Evolutionary conservation across 2,113 vertebrate genomes (phyloP).

Genomic region (Gymnobelideus leadbeateri): DNA sequence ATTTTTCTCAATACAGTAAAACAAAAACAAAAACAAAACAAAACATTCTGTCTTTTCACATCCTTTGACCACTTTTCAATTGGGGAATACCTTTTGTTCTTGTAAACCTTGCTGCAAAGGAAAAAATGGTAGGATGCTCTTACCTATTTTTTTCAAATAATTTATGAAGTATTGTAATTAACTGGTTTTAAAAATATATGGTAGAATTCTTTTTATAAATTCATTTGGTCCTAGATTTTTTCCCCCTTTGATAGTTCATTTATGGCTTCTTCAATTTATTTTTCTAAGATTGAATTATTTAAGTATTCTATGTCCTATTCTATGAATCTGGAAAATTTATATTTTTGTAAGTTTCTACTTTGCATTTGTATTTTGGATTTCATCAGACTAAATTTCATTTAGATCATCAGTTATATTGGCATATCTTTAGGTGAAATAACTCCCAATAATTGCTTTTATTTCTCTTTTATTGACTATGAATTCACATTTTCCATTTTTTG

Average conservation of each 20-base stretch:
- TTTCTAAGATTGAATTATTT: background rate
- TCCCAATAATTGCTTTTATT: background rate
- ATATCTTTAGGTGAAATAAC: background rate
- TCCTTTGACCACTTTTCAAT: no score
- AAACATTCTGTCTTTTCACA: no score
- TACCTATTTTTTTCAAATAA: no score
- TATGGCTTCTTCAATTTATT: background rate
- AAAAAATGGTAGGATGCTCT: background rate
- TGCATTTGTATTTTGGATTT: background rate
- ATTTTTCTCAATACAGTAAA: conserved; percentile 22
- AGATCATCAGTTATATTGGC: background rate
- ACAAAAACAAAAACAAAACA: no score
- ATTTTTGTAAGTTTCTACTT: background rate
- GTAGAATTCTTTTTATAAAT: background rate
- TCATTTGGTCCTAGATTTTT: background rate
- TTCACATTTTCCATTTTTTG: background rate
- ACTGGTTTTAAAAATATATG: background rate
- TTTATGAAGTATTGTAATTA: no score
- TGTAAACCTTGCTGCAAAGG: background rate
- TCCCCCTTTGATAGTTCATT: background rate
- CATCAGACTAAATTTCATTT: background rate
- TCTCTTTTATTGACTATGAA: background rate
- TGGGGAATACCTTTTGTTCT: no score
- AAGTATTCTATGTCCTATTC: background rate
- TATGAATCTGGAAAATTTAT: background rate